A percentile compares a stretch with the other conserved stretches of the same genome.
Evolutionary conservation across 2,113 vertebrate genomes (phyloP).

Genomic region (Apodemus sylvaticus): DNA sequence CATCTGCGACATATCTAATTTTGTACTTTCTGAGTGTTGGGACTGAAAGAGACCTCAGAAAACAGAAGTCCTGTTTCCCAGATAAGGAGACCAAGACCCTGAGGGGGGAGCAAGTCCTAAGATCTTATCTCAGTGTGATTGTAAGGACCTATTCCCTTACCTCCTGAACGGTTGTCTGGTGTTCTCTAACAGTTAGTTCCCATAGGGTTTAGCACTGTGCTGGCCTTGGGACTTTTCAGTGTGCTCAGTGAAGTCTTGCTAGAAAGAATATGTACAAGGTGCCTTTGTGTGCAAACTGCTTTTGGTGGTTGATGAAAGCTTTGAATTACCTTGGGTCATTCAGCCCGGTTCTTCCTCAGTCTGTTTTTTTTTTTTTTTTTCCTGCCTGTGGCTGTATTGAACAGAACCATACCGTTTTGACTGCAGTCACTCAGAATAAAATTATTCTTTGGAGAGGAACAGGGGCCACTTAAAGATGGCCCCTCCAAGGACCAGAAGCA

Average conservation of each 20-base stretch:
- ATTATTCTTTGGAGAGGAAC: not conserved
- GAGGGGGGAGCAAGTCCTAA: not conserved
- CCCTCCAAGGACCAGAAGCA: not conserved
- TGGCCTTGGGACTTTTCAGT: conserved; percentile 7
- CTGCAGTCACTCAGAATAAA: not conserved
- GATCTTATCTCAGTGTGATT: not conserved
- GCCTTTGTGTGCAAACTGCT: not conserved
- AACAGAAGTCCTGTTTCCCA: conserved; percentile 39
- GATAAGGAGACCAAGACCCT: not conserved
- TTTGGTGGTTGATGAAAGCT: not conserved
- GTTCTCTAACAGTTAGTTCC: not conserved
- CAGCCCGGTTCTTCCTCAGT: not conserved
- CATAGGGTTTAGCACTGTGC: not conserved
- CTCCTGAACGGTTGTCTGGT: not conserved
- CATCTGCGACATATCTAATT: not conserved
- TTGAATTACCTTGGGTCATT: conserved; percentile 9
- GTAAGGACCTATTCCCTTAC: not conserved
- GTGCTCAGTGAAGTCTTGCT: not conserved
- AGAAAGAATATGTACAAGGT: not conserved
- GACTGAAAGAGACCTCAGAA: conserved; percentile 26
- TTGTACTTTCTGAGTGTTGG: conserved; percentile 22
- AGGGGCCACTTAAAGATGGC: not conserved
- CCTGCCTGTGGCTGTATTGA: not conserved
- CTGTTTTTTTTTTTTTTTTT: conserved; percentile 31
- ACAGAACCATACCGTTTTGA: not conserved